Evolutionary conservation across 1,140 invertebrate species (phyloP), one percentile per base, ranked within the genome.

Genomic region (Drosophila ohnishii): DNA sequence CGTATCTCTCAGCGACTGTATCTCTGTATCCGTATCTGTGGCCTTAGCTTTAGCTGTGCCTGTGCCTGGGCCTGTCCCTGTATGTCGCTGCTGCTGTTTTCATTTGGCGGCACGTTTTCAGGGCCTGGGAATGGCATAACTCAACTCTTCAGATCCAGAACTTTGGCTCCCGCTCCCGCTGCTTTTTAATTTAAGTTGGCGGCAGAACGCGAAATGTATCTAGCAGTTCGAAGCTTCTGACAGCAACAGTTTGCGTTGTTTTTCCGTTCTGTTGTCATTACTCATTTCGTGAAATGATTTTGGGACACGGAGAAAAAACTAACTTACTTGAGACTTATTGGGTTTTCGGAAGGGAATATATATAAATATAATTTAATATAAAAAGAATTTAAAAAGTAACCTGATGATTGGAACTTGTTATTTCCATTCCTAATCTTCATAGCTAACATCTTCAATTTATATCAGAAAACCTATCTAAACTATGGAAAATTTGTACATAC

Each of bases 151-250:
- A 76, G 51, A 57, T 14, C n/a, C 47, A 34, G 67, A 76, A 50
- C 56, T 60, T 45, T 55, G 34, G 51, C 51, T 25, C 13, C 19
- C 25, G 40, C 57, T 61, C 37, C 56, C 59, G 79, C 73, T 69
- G 85, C 85, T 88, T 88, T 88, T 88, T 85, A 88, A 88, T 88
- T 88, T 88, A 88, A 85, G 80, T 88, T 88, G 73, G 75, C 71
- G 66, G 75, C 63, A 59, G 78, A 78, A 75, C 71, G 83, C 75
- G 59, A 53, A 86, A 83, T 75, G 70, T 82, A 82, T 82, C 80
- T 83, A 83, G 71, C 75, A 63, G 60, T 59, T 64, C 67, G 63
- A 51, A 60, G 56, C 5, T 67, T 64, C 58, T 71, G 64, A 35
- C 73, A 84, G 81, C 81, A 84, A 81, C 82, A 85, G 82, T 81